Percentiles rank a stretch among this genome's conserved stretches.
These are phyloP conservation scores for Phocides pigmalion DNA, from an alignment of 1,140 invertebrate species.

Conservation along the genomic window DNA sequence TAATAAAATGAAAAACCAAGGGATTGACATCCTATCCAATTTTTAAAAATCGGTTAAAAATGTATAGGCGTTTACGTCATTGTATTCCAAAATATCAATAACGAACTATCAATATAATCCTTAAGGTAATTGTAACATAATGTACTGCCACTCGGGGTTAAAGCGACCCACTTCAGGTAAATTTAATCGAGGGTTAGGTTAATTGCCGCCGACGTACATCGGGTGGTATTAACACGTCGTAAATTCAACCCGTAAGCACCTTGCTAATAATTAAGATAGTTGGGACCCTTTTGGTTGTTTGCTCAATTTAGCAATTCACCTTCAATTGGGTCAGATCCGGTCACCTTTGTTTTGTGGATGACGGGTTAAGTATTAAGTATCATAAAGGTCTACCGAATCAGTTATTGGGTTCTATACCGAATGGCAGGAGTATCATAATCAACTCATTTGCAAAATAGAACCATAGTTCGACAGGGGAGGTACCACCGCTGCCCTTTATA, in stretches of 20 bases:
- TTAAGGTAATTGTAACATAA: conserved; percentile 39
- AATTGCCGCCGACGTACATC: conserved; percentile 62
- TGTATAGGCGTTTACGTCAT: conserved; percentile 79
- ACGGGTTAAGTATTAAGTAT: conserved; percentile 30
- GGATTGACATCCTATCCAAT: too few relatives aligned
- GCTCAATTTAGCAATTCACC: conserved; percentile 61
- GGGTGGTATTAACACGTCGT: conserved; percentile 73
- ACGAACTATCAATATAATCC: conserved; percentile 10
- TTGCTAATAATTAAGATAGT: conserved; percentile 76
- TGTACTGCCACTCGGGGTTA: conserved; percentile 37
- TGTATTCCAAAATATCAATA: background rate
- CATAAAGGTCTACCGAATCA: background rate
- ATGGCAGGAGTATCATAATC: too few relatives aligned
- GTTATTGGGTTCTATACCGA: too few relatives aligned
- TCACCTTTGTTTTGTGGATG: conserved; percentile 40
- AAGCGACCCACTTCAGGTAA: conserved; percentile 64
- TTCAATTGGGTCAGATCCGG: conserved; percentile 39
- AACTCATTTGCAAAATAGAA: too few relatives aligned
- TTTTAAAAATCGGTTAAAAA: too few relatives aligned
- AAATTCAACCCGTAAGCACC: conserved; percentile 76
- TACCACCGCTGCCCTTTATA: too few relatives aligned
- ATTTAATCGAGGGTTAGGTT: conserved; percentile 71
- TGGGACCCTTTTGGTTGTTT: conserved; percentile 56
- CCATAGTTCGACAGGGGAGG: too few relatives aligned
- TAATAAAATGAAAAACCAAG: too few relatives aligned